These are phyloP conservation scores for Orius insidiosus DNA, from an alignment of 1,140 invertebrate species.

Conservation along the genomic window DNA sequence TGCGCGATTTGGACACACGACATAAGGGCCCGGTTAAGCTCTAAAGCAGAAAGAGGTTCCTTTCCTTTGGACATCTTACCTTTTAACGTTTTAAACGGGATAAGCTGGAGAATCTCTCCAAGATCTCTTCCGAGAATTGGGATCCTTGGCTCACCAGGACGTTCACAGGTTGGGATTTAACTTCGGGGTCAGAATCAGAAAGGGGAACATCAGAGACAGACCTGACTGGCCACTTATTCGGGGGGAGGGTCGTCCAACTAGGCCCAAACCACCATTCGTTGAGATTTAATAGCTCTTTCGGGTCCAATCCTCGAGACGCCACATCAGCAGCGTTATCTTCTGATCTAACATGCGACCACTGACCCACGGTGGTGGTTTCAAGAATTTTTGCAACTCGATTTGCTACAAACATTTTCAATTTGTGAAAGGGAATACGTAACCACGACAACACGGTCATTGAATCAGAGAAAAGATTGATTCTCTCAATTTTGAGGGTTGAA, in stretches of 20 bases:
- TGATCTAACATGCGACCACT: constrained; percentile 27
- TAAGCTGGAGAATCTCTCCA: no score
- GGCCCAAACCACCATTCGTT: constrained; percentile 19
- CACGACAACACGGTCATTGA: constrained; percentile 19
- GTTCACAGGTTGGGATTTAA: no score
- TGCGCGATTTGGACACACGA: neutral
- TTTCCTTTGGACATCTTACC: no score
- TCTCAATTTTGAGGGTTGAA: neutral
- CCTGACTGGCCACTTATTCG: neutral
- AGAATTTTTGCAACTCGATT: constrained; percentile 23
- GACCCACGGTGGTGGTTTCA: constrained; percentile 13
- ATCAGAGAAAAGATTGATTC: constrained; percentile 17
- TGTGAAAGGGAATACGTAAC: constrained; percentile 20
- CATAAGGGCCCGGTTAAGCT: neutral
- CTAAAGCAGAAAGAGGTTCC: no score
- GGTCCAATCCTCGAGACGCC: constrained; percentile 24
- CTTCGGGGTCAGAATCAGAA: no score
- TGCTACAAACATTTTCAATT: constrained; percentile 22
- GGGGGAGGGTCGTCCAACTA: neutral
- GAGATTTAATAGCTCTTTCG: constrained; percentile 14
- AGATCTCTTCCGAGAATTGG: no score
- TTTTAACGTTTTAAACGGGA: no score
- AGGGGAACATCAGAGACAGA: no score
- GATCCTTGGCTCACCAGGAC: no score
- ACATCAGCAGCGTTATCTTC: constrained; percentile 28